These are phyloP conservation scores for Leptopilina syphax DNA, from an alignment of 2,888 invertebrate species.

Conservation along the genomic window DNA sequence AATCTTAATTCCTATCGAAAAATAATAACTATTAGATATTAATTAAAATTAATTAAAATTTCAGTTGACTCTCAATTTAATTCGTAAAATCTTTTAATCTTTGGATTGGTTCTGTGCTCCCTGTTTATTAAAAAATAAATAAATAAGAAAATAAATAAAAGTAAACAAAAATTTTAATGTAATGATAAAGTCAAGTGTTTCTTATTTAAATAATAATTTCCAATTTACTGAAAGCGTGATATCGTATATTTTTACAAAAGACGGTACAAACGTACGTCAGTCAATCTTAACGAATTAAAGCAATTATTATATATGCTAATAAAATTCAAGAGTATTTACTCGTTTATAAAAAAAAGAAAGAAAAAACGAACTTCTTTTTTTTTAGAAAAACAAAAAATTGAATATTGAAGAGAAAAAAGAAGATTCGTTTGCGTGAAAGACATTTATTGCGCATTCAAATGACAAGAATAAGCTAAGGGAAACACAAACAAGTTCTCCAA, in stretches of 20 bases:
- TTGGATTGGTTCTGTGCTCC: too few species aligned
- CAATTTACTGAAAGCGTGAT: constrained; percentile 26
- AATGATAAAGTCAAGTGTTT: background rate
- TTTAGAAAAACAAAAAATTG: background rate
- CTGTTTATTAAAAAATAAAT: too few species aligned
- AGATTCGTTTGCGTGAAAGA: constrained; percentile 9
- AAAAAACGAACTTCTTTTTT: constrained; percentile 7
- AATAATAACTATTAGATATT: too few species aligned
- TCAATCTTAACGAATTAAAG: constrained; percentile 40
- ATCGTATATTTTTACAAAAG: constrained; percentile 40
- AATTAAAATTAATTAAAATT: too few species aligned
- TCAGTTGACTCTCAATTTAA: too few species aligned
- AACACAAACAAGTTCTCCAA: constrained; percentile 43
- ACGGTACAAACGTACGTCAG: constrained; percentile 29
- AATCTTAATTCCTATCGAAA: too few species aligned
- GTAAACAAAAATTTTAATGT: too few species aligned
- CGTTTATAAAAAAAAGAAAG: background rate
- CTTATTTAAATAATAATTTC: constrained; percentile 21
- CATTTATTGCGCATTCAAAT: constrained; percentile 21
- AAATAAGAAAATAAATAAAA: too few species aligned
- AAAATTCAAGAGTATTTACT: constrained; percentile 10
- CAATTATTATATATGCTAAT: constrained; percentile 13
- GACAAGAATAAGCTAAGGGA: constrained; percentile 45
- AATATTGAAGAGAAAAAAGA: background rate
- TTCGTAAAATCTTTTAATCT: too few species aligned